Conservation (phyloP, 2,113 vertebrate species). For the Albula goreensis region DNA sequence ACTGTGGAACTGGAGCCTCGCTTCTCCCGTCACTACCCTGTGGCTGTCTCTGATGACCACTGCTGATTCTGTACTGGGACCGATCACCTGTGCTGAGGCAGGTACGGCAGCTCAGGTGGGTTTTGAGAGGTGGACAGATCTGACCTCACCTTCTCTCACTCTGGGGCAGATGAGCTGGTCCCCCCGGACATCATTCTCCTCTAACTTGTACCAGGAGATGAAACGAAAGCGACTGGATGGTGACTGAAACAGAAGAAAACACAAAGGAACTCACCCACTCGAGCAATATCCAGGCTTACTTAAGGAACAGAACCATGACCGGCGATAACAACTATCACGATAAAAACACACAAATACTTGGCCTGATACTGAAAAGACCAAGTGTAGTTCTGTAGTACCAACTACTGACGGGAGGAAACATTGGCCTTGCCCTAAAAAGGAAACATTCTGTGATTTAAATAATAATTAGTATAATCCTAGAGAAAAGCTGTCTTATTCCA, state of each 20-base stretch:
- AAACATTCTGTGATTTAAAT: background rate
- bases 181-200: constrained; percentile 79
- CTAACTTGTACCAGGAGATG: constrained; percentile 78
- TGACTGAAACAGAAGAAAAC: constrained; percentile 69
- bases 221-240: constrained; percentile 83
- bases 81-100: too few relatives aligned
- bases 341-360: too few relatives aligned
- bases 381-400: too few relatives aligned
- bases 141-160: constrained; percentile 84
- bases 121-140: background rate
- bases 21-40: too few relatives aligned
- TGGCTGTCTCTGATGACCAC: too few relatives aligned
- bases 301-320: too few relatives aligned
- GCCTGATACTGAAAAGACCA: too few relatives aligned
- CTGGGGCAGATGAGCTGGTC: constrained; percentile 86
- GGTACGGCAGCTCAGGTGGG: too few relatives aligned
- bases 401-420: background rate
- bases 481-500: background rate
- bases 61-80: too few relatives aligned
- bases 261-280: background rate
- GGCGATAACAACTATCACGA: too few relatives aligned
- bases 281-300: background rate
- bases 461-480: background rate
- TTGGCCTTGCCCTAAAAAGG: background rate
- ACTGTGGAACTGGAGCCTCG: too few relatives aligned